A percentile compares a stretch with the other conserved stretches of the same genome.
Evolutionary conservation across 2,797 vertebrate genomes (phyloP).

Genomic region (Apodemus agrarius): DNA sequence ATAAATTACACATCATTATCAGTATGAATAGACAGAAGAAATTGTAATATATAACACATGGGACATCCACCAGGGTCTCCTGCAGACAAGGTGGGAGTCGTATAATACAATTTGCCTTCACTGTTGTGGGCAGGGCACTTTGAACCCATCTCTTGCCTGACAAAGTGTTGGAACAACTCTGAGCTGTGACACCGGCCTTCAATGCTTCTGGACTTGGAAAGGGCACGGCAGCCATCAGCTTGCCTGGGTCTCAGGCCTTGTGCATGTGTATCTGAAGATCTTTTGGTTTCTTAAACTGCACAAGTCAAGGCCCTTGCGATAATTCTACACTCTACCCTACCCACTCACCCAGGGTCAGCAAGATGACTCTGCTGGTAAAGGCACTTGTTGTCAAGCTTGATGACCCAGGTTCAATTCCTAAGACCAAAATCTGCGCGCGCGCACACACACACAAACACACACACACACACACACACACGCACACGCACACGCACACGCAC

Average conservation of each 20-base stretch:
- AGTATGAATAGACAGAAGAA: neutral
- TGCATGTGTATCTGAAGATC: neutral
- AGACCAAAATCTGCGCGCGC: too few relatives aligned
- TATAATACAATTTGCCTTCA: neutral
- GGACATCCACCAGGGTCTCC: too few relatives aligned
- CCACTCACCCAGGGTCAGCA: neutral
- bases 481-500: neutral
- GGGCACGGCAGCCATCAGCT: neutral
- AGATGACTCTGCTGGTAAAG: neutral
- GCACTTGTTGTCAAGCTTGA: neutral
- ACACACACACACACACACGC: neutral
- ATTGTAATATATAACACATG: neutral
- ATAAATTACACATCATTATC: neutral
- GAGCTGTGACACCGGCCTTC: neutral
- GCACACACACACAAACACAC: neutral
- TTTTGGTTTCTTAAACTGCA: neutral
- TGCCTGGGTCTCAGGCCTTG: neutral
- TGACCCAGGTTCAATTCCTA: neutral
- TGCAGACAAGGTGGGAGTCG: neutral
- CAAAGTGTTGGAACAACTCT: neutral
- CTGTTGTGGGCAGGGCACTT: neutral
- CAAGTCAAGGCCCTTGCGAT: neutral
- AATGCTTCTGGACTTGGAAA: neutral
- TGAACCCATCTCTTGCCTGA: neutral
- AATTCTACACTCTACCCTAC: neutral